A percentile compares a stretch with the other conserved stretches of the same genome.
These are phyloP conservation scores for Sussaba pulchella DNA, from an alignment of 2,888 invertebrate genomes.

Conservation along the genomic window DNA sequence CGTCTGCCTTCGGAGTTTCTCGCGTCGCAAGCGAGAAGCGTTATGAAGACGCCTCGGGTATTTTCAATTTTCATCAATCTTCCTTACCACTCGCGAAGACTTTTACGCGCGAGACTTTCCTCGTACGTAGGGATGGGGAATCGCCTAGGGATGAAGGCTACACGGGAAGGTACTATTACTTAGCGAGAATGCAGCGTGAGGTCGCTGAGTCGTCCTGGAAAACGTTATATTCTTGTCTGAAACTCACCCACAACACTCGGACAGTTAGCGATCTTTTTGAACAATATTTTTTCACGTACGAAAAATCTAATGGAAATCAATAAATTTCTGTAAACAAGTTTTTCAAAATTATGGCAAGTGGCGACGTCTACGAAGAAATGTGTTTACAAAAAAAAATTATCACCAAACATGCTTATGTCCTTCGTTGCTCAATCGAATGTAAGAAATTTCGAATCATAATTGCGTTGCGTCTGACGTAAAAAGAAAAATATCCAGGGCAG, in stretches of 20 bases:
- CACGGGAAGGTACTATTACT: constrained; percentile 57
- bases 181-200: constrained; percentile 30
- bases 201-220: constrained; percentile 34
- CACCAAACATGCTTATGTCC: no score
- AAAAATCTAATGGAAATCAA: no score
- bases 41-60: constrained; percentile 59
- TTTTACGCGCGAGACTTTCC: constrained; percentile 48
- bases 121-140: constrained; percentile 23
- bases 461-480: no score
- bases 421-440: no score
- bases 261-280: not conserved
- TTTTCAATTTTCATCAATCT: constrained; percentile 67
- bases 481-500: no score
- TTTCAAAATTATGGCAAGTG: no score
- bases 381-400: no score
- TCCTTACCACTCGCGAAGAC: constrained; percentile 55
- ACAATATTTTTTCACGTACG: constrained; percentile 12
- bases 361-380: no score
- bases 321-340: no score
- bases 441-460: no score
- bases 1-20: not conserved
- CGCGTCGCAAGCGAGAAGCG: constrained; percentile 29
- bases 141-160: constrained; percentile 33
- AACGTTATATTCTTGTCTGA: constrained; percentile 9
- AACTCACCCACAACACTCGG: not conserved